A percentile compares a stretch with the other conserved stretches of the same genome.
Conservation (phyloP, 2,797 vertebrate species). For the Squalus acanthias region DNA sequence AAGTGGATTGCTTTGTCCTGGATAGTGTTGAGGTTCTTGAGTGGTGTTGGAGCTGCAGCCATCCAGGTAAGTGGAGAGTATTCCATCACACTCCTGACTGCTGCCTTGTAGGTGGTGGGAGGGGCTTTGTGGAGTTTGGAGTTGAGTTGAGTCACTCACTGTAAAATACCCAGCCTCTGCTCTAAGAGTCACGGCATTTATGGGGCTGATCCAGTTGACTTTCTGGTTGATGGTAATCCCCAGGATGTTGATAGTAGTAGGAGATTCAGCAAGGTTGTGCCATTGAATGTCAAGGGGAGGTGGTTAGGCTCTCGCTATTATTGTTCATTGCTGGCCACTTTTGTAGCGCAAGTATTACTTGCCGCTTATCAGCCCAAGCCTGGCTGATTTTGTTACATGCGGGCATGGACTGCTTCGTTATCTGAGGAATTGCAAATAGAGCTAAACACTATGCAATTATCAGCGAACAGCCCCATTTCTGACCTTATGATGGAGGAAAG, state of each 20-base stretch:
- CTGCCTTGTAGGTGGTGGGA: neutral
- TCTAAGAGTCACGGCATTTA: neutral
- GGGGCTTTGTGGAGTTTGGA: neutral
- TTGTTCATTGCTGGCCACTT: too few relatives aligned
- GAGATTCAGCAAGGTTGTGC: neutral
- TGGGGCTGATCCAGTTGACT: neutral
- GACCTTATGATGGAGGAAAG: too few relatives aligned
- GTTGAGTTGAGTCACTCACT: neutral
- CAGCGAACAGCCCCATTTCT: too few relatives aligned
- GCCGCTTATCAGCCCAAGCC: neutral
- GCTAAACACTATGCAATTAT: too few relatives aligned
- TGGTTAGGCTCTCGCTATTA: too few relatives aligned
- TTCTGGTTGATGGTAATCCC: neutral
- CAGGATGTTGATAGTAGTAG: neutral
- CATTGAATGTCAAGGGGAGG: neutral
- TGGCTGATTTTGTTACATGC: neutral
- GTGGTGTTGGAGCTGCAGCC: neutral
- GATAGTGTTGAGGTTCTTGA: neutral
- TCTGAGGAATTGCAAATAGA: too few relatives aligned
- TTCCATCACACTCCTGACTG: neutral
- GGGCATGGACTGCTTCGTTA: too few relatives aligned
- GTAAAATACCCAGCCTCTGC: neutral
- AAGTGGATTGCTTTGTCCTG: neutral
- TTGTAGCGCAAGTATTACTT: neutral
- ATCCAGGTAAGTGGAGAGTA: neutral